Conservation (phyloP, 2,113 vertebrate genomes). For the Eulacestoma nigropectus region DNA sequence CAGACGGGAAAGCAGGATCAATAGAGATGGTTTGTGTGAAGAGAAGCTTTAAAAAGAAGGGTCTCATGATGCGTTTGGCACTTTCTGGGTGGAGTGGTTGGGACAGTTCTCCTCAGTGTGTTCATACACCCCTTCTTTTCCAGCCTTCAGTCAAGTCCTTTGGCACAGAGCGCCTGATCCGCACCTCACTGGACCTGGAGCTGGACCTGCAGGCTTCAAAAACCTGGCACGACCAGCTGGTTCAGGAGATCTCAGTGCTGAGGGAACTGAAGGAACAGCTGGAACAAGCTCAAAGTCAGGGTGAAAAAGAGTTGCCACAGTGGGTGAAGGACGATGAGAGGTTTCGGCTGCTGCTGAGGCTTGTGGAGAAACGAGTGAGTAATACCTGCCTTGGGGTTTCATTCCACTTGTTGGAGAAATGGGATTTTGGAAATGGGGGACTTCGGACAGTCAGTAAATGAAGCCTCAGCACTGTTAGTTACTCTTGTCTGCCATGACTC, state of each 20-base stretch:
- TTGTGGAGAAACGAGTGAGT: conserved; percentile 88
- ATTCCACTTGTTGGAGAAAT: not conserved
- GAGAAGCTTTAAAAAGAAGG: not conserved
- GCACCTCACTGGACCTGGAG: conserved; percentile 91
- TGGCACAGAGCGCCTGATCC: conserved; percentile 83
- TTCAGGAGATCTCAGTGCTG: conserved; percentile 86
- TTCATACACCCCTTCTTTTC: not conserved
- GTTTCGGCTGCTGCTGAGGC: conserved; percentile 85
- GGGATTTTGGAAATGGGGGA: not conserved
- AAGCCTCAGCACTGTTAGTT: not conserved
- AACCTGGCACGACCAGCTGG: conserved; percentile 85
- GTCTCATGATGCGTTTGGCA: not conserved
- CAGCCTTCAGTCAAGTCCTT: conserved; percentile 77
- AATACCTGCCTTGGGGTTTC: not conserved
- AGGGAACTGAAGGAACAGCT: conserved; percentile 88
- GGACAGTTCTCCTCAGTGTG: not conserved
- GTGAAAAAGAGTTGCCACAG: conserved; percentile 82
- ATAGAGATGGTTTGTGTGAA: not conserved
- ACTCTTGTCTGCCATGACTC: rapidly evolving
- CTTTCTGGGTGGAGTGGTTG: not conserved
- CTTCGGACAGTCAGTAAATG: not conserved
- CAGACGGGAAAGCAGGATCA: not conserved
- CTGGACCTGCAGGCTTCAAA: conserved; percentile 92
- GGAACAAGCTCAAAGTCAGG: conserved; percentile 84
- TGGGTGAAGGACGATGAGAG: conserved; percentile 89